These are phyloP conservation scores for Lerista edwardsae DNA, from an alignment of 2,797 vertebrate species.

Conservation along the genomic window DNA sequence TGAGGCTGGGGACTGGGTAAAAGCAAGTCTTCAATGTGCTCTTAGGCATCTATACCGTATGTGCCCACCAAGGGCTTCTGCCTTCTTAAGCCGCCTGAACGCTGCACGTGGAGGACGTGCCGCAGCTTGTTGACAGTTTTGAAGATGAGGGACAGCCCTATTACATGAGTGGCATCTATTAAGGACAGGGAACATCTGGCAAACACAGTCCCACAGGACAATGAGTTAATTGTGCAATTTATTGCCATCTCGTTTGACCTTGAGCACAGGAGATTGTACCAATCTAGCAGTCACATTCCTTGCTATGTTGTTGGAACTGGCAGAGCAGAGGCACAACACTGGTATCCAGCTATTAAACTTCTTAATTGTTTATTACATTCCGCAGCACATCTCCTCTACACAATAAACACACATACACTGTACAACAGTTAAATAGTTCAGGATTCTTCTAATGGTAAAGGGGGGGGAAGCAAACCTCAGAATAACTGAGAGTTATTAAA, in stretches of 20 bases:
- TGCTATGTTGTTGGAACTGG: not conserved
- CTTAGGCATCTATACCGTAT: not conserved
- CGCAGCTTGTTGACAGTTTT: not conserved
- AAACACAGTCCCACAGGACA: not conserved
- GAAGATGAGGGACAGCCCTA: not conserved
- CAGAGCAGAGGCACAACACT: not conserved
- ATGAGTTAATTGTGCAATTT: constrained; percentile 9
- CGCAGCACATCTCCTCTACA: not conserved
- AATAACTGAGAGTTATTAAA: not conserved
- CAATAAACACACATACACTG: not conserved
- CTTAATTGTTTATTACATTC: not conserved
- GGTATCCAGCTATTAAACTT: not conserved
- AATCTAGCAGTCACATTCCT: not conserved
- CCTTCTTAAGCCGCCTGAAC: not conserved
- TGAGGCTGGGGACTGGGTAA: not conserved
- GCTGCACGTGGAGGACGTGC: not conserved
- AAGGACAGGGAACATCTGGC: constrained; percentile 15
- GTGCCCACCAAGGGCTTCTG: not conserved
- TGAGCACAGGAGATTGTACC: not conserved
- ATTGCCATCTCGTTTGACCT: not conserved
- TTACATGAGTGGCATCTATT: not conserved
- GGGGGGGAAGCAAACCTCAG: too few relatives aligned
- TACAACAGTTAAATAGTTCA: not conserved
- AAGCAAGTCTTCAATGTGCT: not conserved
- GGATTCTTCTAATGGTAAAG: not conserved